phyloP scores from a whole-genome alignment of 2,888 invertebrate genomes.

The Phoenoteleia sp. region DNA sequence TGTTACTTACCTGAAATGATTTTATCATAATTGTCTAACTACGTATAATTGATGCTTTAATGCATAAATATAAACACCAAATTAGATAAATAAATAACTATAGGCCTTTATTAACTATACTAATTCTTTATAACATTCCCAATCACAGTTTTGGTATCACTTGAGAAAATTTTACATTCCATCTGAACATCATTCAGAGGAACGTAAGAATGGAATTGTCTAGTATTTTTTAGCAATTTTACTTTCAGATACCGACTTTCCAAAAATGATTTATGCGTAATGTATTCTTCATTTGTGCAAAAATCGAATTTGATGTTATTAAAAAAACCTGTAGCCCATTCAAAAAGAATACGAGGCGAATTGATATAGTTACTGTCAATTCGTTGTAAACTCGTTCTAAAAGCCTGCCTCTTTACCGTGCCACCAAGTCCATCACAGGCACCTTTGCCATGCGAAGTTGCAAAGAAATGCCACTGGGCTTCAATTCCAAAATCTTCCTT shows the following conservation, averaged over 20 bases:
- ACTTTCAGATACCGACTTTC: background rate
- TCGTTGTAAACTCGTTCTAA: conserved; percentile 48
- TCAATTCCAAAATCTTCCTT: conserved; percentile 44
- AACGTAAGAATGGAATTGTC: conserved; percentile 3
- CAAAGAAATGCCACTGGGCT: conserved; percentile 58
- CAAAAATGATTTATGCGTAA: background rate
- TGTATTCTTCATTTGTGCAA: conserved; percentile 7
- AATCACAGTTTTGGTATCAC: no score
- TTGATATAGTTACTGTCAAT: background rate
- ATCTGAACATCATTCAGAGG: no score
- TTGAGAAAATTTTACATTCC: background rate
- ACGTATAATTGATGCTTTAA: no score
- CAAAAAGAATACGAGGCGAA: conserved; percentile 18
- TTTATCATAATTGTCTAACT: no score
- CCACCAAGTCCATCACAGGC: conserved; percentile 42
- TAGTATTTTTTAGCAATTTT: conserved; percentile 2
- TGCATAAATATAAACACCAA: no score
- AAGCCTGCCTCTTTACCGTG: conserved; percentile 41
- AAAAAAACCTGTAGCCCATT: conserved; percentile 24
- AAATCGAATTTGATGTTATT: conserved; percentile 31
- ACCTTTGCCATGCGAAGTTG: conserved; percentile 57
- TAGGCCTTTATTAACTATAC: no score
- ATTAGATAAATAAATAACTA: no score
- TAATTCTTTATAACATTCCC: no score
- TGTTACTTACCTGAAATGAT: no score